These are phyloP conservation scores for Ochlodes sylvanus DNA, from an alignment of 2,888 invertebrate genomes.

Conservation along the genomic window DNA sequence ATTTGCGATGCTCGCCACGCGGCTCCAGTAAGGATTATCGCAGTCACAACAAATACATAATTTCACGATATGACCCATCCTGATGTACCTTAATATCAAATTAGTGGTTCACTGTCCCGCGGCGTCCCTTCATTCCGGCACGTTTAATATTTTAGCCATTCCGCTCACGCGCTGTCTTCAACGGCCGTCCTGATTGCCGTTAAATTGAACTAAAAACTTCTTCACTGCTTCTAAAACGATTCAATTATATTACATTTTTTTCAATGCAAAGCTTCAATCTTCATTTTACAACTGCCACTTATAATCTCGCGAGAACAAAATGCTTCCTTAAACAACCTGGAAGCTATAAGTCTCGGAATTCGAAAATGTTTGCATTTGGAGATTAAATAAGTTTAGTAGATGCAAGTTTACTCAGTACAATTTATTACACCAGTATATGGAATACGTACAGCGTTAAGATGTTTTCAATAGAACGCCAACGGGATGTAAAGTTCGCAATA, in stretches of 20 bases:
- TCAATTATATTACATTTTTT: slow-evolving; percentile 75
- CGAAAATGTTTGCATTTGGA: slow-evolving; percentile 70
- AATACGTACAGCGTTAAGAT: slow-evolving; percentile 73
- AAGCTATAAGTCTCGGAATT: slow-evolving; percentile 57
- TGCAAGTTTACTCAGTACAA: slow-evolving; percentile 71
- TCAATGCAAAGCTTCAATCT: slow-evolving; percentile 47
- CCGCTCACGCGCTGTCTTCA: slow-evolving; percentile 81
- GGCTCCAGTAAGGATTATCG: not conserved
- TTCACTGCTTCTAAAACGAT: slow-evolving; percentile 80
- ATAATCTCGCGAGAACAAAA: slow-evolving; percentile 41
- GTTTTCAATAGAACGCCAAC: slow-evolving; percentile 78
- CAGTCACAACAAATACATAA: not conserved
- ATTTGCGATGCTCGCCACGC: not conserved
- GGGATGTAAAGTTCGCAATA: slow-evolving; percentile 76
- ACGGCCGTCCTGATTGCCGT: slow-evolving; percentile 84
- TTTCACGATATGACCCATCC: slow-evolving; percentile 12
- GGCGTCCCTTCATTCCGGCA: slow-evolving; percentile 67
- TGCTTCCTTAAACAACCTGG: slow-evolving; percentile 41
- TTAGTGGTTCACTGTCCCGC: slow-evolving; percentile 67
- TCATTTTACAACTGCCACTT: slow-evolving; percentile 30
- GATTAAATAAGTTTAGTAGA: slow-evolving; percentile 75
- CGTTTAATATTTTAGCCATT: slow-evolving; percentile 82
- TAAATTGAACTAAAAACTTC: slow-evolving; percentile 86
- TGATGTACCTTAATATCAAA: slow-evolving; percentile 68
- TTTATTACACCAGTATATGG: slow-evolving; percentile 71